Base-by-base conservation (phyloP, 2,797 vertebrate species). In the Gastrophryne carolinensis region DNA sequence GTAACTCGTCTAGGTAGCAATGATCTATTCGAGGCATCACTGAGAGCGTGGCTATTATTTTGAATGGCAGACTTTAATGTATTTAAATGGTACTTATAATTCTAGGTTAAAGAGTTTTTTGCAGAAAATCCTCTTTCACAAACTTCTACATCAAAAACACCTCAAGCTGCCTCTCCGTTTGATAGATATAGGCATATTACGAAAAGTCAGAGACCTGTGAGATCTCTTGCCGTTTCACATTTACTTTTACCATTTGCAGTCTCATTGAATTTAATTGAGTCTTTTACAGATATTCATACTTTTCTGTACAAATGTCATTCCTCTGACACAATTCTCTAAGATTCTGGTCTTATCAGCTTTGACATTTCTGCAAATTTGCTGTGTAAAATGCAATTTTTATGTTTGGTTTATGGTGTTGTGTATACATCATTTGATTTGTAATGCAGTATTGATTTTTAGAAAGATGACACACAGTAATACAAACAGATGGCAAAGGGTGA, bases 241-340 rank as follows among this genome's bases (percentile, higher is more conserved):
- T 74, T 74, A 58, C 17, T 61, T 75, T 39, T 67, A 52, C 53
- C 44, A 58, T 60, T 74, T 52, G 62, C 9, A 32, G 68, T 60
- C 12, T 52, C 41, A 53, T 68, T 68, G 73, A 53, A 58, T 60
- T 67, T 67, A 39, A 75, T 69, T 75, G 64, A 60, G 65, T 68
- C 64, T 68, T 24, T 58, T 67, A 49, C n/a, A 58, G 58, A 67
- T 67, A 49, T 50, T 32, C 57, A 32, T 13, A 19, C 30, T 39
- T 52, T 52, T 62, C 73, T 30, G 52, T 53, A 68, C 27, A 68
- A 75, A 68, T 75, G 56, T 68, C 64, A 68, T 69, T 61, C 47
- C 17, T 26, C 1, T 4, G 72, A 56, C 19, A 13, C 27, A 50
- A 44, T 29, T 57, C 64, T 61, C 15, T 32, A 9, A 29, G 29